A percentile compares a stretch with the other conserved stretches of the same genome.
phyloP scores from a whole-genome alignment of 37 sponge, comb jelly and placozoan species.

The Cladorhizidae sp. region DNA sequence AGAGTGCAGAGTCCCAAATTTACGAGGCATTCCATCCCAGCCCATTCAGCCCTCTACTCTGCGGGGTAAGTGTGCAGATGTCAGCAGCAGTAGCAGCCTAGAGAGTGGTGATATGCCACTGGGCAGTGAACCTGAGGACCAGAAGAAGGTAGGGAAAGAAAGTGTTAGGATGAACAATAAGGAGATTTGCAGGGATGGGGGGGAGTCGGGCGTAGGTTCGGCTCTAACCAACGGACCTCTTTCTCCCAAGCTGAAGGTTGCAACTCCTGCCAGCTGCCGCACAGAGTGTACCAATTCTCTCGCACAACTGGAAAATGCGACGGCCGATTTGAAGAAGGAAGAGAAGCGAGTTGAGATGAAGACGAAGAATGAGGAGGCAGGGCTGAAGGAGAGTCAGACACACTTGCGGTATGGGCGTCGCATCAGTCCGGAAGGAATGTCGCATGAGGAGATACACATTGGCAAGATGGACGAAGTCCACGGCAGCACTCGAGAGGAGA shows the following conservation, averaged over 20 bases:
- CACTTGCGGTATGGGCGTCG: constrained; percentile 20
- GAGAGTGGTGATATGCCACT: constrained; percentile 20
- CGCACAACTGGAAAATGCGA: too few species aligned
- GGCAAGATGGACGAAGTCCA: constrained; percentile 1
- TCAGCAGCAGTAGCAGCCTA: constrained; percentile 39
- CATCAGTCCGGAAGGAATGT: constrained; percentile 71
- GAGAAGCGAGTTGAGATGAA: background rate
- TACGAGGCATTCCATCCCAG: background rate
- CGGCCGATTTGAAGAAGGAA: background rate
- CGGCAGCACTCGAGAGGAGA: background rate
- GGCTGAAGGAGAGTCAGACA: background rate
- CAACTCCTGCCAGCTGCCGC: too few species aligned
- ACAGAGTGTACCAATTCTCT: too few species aligned
- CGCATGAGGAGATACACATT: constrained; percentile 30
- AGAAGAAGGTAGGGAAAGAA: background rate
- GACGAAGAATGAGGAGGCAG: background rate
- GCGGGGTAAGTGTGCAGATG: background rate
- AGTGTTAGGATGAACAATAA: background rate
- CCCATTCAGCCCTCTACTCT: too few species aligned
- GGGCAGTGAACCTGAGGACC: background rate
- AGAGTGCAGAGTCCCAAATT: background rate
- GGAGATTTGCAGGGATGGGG: background rate
- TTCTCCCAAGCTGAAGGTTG: background rate
- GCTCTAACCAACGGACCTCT: too few species aligned
- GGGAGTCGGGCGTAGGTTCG: background rate